A percentile compares a stretch with the other conserved stretches of the same genome.
phyloP scores from a whole-genome alignment of 2,113 vertebrate species.

The Lepus americanus region DNA sequence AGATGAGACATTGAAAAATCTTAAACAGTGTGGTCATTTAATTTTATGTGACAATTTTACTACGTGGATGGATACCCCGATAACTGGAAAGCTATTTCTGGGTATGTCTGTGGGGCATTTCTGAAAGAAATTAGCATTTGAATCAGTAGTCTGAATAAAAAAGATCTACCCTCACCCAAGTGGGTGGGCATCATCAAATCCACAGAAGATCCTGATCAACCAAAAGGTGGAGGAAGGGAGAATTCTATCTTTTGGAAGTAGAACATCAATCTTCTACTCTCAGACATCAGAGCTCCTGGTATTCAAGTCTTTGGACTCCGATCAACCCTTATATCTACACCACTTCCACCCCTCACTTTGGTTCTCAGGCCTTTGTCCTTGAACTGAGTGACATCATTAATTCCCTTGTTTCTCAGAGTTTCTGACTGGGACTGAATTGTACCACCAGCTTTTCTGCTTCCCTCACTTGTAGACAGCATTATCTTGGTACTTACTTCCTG shows the following conservation, averaged over 20 bases:
- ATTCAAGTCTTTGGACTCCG: neutral
- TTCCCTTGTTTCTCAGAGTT: neutral
- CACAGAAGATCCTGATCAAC: neutral
- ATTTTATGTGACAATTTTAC: neutral
- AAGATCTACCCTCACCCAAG: neutral
- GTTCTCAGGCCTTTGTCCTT: neutral
- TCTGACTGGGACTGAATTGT: neutral
- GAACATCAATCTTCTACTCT: neutral
- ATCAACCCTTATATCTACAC: neutral
- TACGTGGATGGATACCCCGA: neutral
- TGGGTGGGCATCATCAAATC: neutral
- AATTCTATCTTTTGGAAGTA: neutral
- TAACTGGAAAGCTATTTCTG: neutral
- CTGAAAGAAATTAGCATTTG: neutral
- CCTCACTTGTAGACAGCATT: neutral
- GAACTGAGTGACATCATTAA: too few relatives aligned
- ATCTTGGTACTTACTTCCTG: neutral
- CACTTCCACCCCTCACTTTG: neutral
- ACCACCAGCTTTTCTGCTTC: neutral
- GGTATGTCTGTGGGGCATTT: neutral
- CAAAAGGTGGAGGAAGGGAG: neutral
- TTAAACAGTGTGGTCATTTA: neutral
- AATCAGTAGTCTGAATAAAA: neutral
- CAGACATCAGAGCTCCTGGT: neutral
- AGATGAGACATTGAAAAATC: neutral